Percentiles rank a stretch among this genome's conserved stretches.
Evolutionary conservation across 2,797 vertebrate species (phyloP).

Genomic region (Odontamblyopus rebecca): DNA sequence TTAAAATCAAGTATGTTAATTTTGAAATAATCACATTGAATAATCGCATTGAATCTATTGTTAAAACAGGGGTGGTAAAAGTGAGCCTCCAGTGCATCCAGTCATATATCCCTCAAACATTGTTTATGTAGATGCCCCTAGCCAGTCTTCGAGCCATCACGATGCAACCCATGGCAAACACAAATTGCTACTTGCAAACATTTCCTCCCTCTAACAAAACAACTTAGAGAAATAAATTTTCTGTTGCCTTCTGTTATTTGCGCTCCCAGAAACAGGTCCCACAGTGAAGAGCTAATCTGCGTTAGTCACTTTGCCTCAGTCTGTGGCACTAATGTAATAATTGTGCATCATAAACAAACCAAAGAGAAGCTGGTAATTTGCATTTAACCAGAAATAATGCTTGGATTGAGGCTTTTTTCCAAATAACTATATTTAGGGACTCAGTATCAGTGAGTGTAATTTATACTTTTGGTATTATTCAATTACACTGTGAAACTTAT

Average conservation of each 20-base stretch:
- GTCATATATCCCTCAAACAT: background rate
- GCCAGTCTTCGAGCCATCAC: background rate
- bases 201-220: background rate
- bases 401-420: background rate
- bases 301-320: conserved; percentile 2
- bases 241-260: background rate
- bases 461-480: background rate
- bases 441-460: background rate
- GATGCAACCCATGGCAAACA: background rate
- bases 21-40: too few relatives aligned
- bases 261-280: background rate
- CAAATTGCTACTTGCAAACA: background rate
- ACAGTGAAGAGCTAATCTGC: background rate
- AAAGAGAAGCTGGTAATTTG: background rate
- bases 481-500: background rate
- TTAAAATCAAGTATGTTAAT: too few relatives aligned
- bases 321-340: background rate
- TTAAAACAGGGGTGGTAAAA: background rate
- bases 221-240: background rate
- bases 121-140: background rate
- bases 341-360: conserved; percentile 1
- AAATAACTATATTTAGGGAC: background rate
- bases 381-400: background rate
- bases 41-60: conserved; percentile 17
- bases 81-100: background rate